Base-by-base conservation (phyloP, 2,113 vertebrate species). In the Psilopogon haemacephalus region DNA sequence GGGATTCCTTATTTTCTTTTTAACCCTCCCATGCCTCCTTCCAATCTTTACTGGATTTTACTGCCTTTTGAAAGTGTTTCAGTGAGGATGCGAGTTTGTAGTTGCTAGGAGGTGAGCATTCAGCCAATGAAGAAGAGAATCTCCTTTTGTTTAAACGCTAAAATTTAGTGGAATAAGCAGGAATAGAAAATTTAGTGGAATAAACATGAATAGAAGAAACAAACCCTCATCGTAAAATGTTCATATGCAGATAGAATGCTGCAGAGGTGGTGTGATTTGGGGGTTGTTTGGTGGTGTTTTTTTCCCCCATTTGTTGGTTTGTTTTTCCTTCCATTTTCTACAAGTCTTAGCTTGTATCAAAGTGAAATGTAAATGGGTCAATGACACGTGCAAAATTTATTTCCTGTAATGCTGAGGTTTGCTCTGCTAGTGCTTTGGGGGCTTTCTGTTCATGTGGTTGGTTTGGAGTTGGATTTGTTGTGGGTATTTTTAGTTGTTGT, bases 1-100 rank as follows among this genome's bases (percentile, higher is more conserved):
- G 82, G 93, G 94, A 80, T 95, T 96, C 91, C 67, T 94, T 91
- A 17, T 91, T 94, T 72, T 33, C 60, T 94, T 56, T 91, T 88
- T 78, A 91, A 85, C 80, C 79, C 85, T 94, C 54, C 89, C 1
- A 0, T 92, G 58, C 35, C 40, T 91, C 2, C 6, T 16, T n/a
- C 30, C 3, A 26, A 0, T 75, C 30, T 23, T 62, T 40, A 59
- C 46, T 52, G 72, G 28, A 26, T 84, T 84, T 90, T 80, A 5
- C 12, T 70, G 28, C 68, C 17, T 86, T 96, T 88, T 84, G 40
- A 79, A 72, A 50, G 30, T 30, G 9, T 64, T 62, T 77, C 55
- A 46, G 13, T 11, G 7, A 6, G 7, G 40, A n/a, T 75, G 24
- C 7, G 26, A 17, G 27, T 92, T 71, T 71, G 9, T 35, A 40